Percentiles rank a stretch among this genome's conserved stretches.
phyloP scores from a whole-genome alignment of 2,888 invertebrate genomes.

The Oscheius onirici region DNA sequence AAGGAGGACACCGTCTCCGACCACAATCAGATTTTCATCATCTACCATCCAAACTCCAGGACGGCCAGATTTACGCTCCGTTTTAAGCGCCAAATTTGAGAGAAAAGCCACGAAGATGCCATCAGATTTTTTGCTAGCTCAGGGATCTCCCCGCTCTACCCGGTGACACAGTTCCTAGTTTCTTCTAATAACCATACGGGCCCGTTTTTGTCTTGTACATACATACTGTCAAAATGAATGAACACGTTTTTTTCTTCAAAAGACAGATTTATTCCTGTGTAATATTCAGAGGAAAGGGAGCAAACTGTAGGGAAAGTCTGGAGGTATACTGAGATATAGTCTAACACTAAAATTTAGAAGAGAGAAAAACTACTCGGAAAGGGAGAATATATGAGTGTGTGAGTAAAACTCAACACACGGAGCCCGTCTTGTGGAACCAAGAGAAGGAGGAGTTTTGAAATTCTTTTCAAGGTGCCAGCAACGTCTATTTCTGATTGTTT shows the following conservation, averaged over 20 bases:
- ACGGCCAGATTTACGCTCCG: constrained; percentile 70
- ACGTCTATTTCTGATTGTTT: too few species aligned
- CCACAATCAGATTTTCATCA: constrained; percentile 68
- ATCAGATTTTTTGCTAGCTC: constrained; percentile 10
- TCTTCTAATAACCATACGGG: constrained; percentile 20
- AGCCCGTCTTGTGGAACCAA: constrained; percentile 21
- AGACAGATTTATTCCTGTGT: constrained; percentile 19
- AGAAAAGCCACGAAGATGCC: constrained; percentile 8
- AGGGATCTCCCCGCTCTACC: constrained; percentile 9
- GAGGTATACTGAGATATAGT: background rate
- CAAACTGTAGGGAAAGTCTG: background rate
- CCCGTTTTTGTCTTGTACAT: constrained; percentile 15
- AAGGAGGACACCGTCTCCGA: constrained; percentile 71
- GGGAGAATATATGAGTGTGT: background rate
- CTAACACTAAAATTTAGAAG: background rate
- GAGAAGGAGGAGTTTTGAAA: background rate
- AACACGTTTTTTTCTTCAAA: background rate
- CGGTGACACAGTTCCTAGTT: constrained; percentile 23
- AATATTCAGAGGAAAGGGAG: background rate
- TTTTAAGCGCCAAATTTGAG: constrained; percentile 61
- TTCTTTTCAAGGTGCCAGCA: constrained; percentile 21
- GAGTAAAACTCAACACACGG: constrained; percentile 7
- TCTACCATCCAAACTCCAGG: constrained; percentile 70
- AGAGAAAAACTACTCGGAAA: background rate
- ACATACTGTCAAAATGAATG: background rate